Evolutionary conservation across 2,113 vertebrate species (phyloP), one percentile per base, ranked within the genome.

Genomic region (Melanocharis versteri): DNA sequence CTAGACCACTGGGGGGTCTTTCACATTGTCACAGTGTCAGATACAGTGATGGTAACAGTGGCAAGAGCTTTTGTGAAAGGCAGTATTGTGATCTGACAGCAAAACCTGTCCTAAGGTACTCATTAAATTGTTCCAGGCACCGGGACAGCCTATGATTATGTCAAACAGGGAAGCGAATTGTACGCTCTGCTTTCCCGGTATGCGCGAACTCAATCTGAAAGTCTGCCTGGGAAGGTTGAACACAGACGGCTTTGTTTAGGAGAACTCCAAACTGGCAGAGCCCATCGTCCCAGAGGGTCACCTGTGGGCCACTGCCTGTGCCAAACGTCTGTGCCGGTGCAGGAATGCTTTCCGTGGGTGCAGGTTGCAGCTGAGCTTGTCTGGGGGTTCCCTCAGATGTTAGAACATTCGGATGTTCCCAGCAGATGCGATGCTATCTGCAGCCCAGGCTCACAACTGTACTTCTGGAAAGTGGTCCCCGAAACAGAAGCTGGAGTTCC

Each of bases 241-340:
- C 68, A 62, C 8, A 3, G 68, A 23, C 33, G 83, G 90, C 39
- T 89, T 75, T 71, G 77, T 70, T 53, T 28, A 30, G n/a, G 45
- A 61, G 16, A 75, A 6, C 47, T 54, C 42, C 90, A 80, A 1
- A 22, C 4, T 16, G 35, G 45, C 51, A 47, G 23, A 71, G 54
- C 42, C 76, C 37, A 12, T 72, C 1, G 0, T 30, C 58, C 65
- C 7, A 3, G 37, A 48, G 35, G 30, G 75, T 61, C 8, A 0
- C 57, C 13, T 3, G 1, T 3, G 8, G 31, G 28, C 11, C 6
- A 15, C 53, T 45, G 27, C 28, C 35, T 1, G 0, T 76, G 40
- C 70, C 57, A 30, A 24, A 27, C 0, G 0, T 33, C 54, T 15
- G 0, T 51, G 17, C 22, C 5, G 3, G 7, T 15, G 17, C 0